Evolutionary conservation across 2,888 invertebrate species (phyloP).

Genomic region (Ommatoiulus sabulosus): DNA sequence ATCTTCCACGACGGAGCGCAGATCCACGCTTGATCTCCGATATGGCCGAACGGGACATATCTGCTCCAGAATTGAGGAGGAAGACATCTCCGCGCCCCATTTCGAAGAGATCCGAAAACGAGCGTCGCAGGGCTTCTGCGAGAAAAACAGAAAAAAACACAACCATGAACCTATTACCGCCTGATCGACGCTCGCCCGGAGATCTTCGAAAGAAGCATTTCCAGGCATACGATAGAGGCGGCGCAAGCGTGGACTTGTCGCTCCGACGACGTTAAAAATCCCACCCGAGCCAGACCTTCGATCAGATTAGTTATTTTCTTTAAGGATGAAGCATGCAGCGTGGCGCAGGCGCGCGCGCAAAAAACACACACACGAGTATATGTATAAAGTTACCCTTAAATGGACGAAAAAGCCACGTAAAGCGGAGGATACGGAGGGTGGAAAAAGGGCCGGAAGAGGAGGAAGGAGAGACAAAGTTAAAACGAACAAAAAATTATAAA

Average conservation of each 20-base stretch:
- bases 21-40: not conserved
- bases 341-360: not conserved
- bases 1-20: not conserved
- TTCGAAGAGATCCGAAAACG: too few relatives aligned
- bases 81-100: not conserved
- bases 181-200: not conserved
- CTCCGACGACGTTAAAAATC: not conserved
- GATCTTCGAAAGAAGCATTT: not conserved
- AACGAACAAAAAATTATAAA: not conserved
- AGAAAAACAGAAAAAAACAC: not conserved
- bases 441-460: not conserved
- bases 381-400: slow-evolving; percentile 17
- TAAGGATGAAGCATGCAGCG: slow-evolving; percentile 11
- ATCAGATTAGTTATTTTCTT: not conserved
- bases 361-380: slow-evolving; percentile 25
- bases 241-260: not conserved
- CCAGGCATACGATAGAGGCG: not conserved
- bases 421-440: not conserved
- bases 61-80: too few relatives aligned
- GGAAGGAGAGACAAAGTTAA: not conserved
- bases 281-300: not conserved
- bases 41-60: not conserved
- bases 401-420: slow-evolving; percentile 24
- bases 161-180: not conserved
- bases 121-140: too few relatives aligned